These are phyloP conservation scores for Lasioglossum villosulum DNA, from an alignment of 2,888 invertebrate genomes.

Conservation along the genomic window DNA sequence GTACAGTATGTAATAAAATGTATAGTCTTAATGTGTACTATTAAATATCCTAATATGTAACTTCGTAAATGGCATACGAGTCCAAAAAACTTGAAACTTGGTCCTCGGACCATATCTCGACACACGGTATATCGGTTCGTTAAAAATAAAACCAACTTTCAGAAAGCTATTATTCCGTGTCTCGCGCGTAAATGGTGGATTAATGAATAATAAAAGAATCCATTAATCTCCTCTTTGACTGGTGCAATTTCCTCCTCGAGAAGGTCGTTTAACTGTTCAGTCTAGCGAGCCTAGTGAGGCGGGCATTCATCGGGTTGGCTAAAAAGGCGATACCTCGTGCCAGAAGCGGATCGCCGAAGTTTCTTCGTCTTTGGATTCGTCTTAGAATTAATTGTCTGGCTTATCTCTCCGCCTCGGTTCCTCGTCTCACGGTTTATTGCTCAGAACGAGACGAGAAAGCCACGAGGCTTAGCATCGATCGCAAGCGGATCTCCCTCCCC, in stretches of 20 bases:
- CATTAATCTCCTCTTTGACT: slow-evolving; percentile 18
- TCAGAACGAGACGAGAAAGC: slow-evolving; percentile 62
- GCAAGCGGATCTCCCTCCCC: slow-evolving; percentile 42
- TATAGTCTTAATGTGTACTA: too few relatives aligned
- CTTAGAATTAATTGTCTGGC: slow-evolving; percentile 81
- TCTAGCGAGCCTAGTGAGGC: slow-evolving; percentile 16
- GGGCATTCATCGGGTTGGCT: slow-evolving; percentile 46
- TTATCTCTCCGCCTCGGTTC: slow-evolving; percentile 78
- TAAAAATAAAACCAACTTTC: too few relatives aligned
- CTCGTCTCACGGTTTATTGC: slow-evolving; percentile 69
- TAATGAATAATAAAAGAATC: slow-evolving; percentile 12
- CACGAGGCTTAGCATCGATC: slow-evolving; percentile 76
- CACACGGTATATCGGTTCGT: not conserved
- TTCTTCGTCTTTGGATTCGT: slow-evolving; percentile 68
- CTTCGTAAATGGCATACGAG: too few relatives aligned
- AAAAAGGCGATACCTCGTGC: slow-evolving; percentile 61
- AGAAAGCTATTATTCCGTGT: too few relatives aligned
- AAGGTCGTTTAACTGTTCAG: slow-evolving; percentile 38
- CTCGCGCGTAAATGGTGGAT: not conserved
- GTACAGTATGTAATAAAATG: too few relatives aligned
- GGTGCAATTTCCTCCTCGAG: slow-evolving; percentile 10
- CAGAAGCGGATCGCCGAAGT: slow-evolving; percentile 65
- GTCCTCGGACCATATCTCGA: not conserved
- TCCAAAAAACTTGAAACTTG: too few relatives aligned
- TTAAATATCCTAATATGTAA: too few relatives aligned